phyloP scores from a whole-genome alignment of 2,797 vertebrate species.

The Tolypeutes matacus region DNA sequence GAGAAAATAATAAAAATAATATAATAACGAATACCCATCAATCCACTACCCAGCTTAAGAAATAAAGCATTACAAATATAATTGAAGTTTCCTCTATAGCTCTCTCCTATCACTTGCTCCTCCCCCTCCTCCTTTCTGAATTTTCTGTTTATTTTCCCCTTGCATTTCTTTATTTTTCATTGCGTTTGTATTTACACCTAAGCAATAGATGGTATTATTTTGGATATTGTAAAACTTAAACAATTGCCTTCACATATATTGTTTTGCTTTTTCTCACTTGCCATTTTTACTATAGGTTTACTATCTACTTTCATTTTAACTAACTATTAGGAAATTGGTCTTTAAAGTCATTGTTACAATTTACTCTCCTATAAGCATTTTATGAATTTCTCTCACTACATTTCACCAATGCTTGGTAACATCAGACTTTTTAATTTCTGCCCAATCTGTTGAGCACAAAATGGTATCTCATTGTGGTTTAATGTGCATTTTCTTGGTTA shows the following conservation, averaged over 20 bases:
- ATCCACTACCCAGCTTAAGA: neutral
- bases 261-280: neutral
- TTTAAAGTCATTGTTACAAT: neutral
- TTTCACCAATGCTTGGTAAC: conserved; percentile 24
- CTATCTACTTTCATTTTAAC: neutral
- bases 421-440: neutral
- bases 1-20: neutral
- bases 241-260: neutral
- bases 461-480: neutral
- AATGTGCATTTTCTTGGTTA: conserved; percentile 1
- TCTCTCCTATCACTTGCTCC: neutral
- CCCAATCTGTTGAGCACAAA: neutral
- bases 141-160: neutral
- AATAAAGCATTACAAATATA: neutral
- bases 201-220: neutral
- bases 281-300: neutral
- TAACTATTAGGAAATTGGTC: neutral
- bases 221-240: neutral
- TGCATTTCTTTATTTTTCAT: neutral
- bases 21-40: neutral
- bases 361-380: neutral
- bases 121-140: neutral
- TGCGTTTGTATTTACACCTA: neutral
- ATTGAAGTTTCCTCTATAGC: neutral
- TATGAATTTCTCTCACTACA: neutral